Evolutionary conservation across 1,140 invertebrate genomes (phyloP), one percentile per base, ranked within the genome.

Genomic region (Halesus radiatus): DNA sequence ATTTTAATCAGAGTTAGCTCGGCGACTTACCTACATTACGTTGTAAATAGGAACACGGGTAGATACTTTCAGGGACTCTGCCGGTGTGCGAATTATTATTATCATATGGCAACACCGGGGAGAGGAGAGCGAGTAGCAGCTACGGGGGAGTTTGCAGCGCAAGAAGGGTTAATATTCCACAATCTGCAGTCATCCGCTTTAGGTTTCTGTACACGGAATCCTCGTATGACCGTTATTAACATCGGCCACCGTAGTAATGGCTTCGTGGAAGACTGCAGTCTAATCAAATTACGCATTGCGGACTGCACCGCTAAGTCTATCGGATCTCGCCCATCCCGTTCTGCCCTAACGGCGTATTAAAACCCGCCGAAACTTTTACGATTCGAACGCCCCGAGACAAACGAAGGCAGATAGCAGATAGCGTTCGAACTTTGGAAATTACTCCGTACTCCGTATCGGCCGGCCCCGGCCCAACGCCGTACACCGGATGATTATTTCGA

Each of bases 191-290:
- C 52, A 56, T 58, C 29, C 18, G 52, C 29, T 70, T 6, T 70
- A 32, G n/a, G 37, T 70, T n/a, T 32, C n/a, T 3, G 18, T 29
- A 60, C 73, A 20, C 54, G 54, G 37, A 45, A 66, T 79, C 62
- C 78, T 79, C 60, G 78, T 3, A 73, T 10, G 70, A 56, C 64
- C 53, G 52, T 70, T 70, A 78, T 78, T 78, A 79, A 74, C 78
- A 79, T 73, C 52, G 62, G 77, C 64, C 7, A 79, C 53, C 68
- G 50, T 54, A 15, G 18, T 66, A 73, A 79, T 62, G 26, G 54
- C 68, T 16, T 37, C 50, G 15, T n/a, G 18, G n/a, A 22, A 73
- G 53, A 56, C 58, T 80, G 70, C 78, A 75, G 64, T 68, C 64
- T 37, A 68, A 68, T 68, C 64, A 68, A 68, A 77, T 77, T 77